Conservation (phyloP, 2,888 invertebrate species). For the Caenorhabditis japonica region DNA sequence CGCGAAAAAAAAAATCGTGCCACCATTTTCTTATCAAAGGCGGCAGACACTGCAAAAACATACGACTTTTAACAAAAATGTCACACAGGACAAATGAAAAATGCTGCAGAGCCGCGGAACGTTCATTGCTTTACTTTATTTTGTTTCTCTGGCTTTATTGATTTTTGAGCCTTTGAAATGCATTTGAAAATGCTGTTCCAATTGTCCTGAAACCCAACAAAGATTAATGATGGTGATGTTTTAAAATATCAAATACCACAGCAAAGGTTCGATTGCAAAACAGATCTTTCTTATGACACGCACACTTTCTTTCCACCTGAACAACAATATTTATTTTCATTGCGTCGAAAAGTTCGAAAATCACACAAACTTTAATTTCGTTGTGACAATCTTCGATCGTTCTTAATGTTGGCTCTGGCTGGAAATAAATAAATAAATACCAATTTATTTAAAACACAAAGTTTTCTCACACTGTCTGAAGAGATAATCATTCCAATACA, state of each 20-base stretch:
- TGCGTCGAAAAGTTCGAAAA: neutral
- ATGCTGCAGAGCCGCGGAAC: conserved; percentile 1
- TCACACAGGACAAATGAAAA: neutral
- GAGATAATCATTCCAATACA: conserved; percentile 7
- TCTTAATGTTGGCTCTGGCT: conserved; percentile 38
- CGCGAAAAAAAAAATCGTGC: conserved; percentile 44
- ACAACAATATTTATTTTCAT: neutral
- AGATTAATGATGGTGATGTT: neutral
- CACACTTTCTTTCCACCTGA: conserved; percentile 39
- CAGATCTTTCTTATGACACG: conserved; percentile 29
- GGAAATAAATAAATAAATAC: conserved; percentile 13
- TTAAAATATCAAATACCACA: conserved; percentile 11
- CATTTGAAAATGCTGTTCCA: conserved; percentile 43
- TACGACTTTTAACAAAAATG: conserved; percentile 11
- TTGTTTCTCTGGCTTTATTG: conserved; percentile 10
- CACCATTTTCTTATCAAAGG: conserved; percentile 41
- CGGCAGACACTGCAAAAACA: conserved; percentile 32
- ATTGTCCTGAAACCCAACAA: conserved; percentile 13
- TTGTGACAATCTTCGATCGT: conserved; percentile 41
- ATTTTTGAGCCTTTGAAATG: conserved; percentile 29
- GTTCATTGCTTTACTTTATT: conserved; percentile 17
- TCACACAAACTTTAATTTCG: conserved; percentile 32
- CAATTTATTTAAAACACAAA: neutral
- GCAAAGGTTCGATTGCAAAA: conserved; percentile 42
- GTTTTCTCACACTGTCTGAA: conserved; percentile 33